These are phyloP conservation scores for Drosophila parthenogenetica DNA, from an alignment of 2,888 invertebrate species.

Conservation along the genomic window DNA sequence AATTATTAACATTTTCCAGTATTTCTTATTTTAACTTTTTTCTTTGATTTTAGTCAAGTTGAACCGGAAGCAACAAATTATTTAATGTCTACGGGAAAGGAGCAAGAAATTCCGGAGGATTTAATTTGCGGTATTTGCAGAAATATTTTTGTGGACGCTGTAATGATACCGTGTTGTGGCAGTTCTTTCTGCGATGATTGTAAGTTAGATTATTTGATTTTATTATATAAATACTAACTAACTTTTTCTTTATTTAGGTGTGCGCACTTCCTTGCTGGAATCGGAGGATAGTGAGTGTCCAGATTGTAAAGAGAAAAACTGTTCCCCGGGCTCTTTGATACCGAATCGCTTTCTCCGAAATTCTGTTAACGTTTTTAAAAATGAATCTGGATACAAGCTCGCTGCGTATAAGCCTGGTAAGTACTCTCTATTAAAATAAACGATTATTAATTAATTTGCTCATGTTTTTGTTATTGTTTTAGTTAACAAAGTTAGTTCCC, in stretches of 20 bases:
- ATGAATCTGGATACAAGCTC: conserved; percentile 93
- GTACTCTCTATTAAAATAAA: background rate
- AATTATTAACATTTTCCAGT: background rate
- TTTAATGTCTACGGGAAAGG: conserved; percentile 78
- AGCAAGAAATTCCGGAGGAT: conserved; percentile 94
- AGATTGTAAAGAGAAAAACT: conserved; percentile 96
- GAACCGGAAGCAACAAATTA: conserved; percentile 65
- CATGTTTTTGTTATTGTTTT: too few relatives aligned
- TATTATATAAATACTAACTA: background rate
- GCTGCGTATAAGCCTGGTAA: conserved; percentile 66
- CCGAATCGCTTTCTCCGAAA: conserved; percentile 96
- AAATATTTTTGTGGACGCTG: conserved; percentile 96
- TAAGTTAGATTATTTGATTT: conserved; percentile 85
- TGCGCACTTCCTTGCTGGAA: conserved; percentile 94
- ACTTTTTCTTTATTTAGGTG: conserved; percentile 87
- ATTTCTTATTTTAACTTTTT: background rate
- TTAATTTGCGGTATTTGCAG: conserved; percentile 96
- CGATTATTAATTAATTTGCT: background rate
- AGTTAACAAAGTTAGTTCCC: conserved; percentile 28
- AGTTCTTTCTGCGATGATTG: conserved; percentile 99
- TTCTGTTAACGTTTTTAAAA: conserved; percentile 95
- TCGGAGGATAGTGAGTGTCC: conserved; percentile 98
- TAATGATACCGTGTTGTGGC: conserved; percentile 99
- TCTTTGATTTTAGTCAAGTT: conserved; percentile 43
- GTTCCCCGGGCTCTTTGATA: conserved; percentile 96